These are phyloP conservation scores for Andrena praecox DNA, from an alignment of 2,888 invertebrate genomes.

Conservation along the genomic window DNA sequence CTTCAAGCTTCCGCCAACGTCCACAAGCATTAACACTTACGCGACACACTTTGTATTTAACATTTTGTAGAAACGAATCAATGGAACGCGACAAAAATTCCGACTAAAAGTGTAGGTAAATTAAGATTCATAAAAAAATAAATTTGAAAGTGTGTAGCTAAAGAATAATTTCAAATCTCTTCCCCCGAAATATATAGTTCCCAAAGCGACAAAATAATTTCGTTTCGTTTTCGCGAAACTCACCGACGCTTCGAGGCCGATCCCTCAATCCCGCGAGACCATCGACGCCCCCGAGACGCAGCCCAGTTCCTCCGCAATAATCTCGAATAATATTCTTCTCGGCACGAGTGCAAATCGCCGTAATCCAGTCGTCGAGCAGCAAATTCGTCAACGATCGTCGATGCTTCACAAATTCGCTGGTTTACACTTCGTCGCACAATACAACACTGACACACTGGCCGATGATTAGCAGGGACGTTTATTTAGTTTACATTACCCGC, in stretches of 20 bases:
- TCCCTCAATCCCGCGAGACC: neutral
- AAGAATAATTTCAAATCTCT: no score
- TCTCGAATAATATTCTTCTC: neutral
- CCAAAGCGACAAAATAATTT: neutral
- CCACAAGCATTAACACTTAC: no score
- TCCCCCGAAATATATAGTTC: neutral
- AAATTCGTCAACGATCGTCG: conserved; percentile 31
- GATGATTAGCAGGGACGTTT: conserved; percentile 29
- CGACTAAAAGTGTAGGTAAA: no score
- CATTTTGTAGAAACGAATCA: no score
- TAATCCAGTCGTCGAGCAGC: conserved; percentile 29
- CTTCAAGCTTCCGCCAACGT: no score
- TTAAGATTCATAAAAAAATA: no score
- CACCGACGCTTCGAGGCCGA: neutral
- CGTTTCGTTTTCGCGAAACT: neutral
- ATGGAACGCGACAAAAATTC: no score
- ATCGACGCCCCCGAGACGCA: conserved; percentile 1
- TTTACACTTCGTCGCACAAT: conserved; percentile 46
- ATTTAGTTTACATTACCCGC: conserved; percentile 20
- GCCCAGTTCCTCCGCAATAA: conserved; percentile 6
- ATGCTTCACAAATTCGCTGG: conserved; percentile 6
- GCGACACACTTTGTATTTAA: no score
- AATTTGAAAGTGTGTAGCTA: no score
- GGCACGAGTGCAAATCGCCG: conserved; percentile 26
- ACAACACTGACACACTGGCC: conserved; percentile 45